Conservation (phyloP, 1,140 invertebrate species). For the Delia radicum region DNA sequence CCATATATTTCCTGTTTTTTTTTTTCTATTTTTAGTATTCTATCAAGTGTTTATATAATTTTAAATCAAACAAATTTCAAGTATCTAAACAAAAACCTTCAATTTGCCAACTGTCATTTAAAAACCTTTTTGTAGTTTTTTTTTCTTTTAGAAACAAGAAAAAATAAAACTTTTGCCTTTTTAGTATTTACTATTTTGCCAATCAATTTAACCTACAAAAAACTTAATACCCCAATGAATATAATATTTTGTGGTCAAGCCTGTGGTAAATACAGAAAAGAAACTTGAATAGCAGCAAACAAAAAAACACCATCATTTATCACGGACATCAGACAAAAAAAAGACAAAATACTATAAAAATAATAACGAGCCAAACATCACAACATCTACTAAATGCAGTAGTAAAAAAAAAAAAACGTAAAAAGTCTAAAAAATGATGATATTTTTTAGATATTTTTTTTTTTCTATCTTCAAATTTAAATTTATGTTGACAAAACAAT, state of each 20-base stretch:
- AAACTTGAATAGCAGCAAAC: not conserved
- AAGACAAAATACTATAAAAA: not conserved
- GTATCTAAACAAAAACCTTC: too few relatives aligned
- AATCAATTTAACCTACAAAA: conserved; percentile 1
- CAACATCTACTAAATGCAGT: too few relatives aligned
- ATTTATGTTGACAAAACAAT: conserved; percentile 5
- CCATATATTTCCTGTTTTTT: too few relatives aligned
- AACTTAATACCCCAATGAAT: not conserved
- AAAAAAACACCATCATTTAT: not conserved
- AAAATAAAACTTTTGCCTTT: not conserved
- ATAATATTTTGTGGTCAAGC: conserved; percentile 4
- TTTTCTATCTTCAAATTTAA: not conserved
- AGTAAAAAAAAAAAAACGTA: not conserved
- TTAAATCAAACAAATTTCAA: too few relatives aligned
- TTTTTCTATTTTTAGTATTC: too few relatives aligned
- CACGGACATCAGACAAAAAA: not conserved
- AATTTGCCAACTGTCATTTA: too few relatives aligned
- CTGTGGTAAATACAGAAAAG: not conserved
- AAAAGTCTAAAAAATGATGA: not conserved
- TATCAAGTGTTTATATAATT: too few relatives aligned
- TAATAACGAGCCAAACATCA: not conserved
- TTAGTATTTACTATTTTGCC: not conserved
- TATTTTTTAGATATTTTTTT: not conserved
- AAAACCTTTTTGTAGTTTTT: too few relatives aligned
- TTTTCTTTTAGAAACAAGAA: too few relatives aligned